Base-by-base conservation (phyloP, 2,113 vertebrate genomes). In the Monopterus albus region DNA sequence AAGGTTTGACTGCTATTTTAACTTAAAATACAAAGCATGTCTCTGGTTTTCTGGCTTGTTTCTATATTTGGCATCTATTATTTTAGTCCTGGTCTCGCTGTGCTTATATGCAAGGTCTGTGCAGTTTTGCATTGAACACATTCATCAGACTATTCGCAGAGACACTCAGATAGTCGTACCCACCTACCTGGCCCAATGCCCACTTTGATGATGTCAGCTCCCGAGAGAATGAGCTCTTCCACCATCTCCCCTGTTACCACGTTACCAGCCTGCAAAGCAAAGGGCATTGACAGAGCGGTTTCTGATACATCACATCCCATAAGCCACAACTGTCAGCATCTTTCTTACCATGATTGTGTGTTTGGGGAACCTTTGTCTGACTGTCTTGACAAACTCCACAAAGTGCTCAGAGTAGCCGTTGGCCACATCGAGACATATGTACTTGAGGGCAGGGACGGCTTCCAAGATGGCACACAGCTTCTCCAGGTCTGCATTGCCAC, bases 221-320 rank as follows among this genome's bases (percentile, higher is more conserved):
- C 97, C 0, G 96, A 94, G 52, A 99, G 94, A 88, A 98, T 96
- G 46, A 99, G 96, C 73, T 99, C 98, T 80, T 99, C 98, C 62
- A 99, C 97, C 98, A 99, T 99, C 91, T 99, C 98, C 45, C 98
- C 98, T 0, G 97, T 99, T 46, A 99, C 98, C 86, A 99, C 98
- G 2, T 99, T 99, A 23, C 98, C 98, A 64, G 97, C 98, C 98
- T 99, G 87, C 59, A 49, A 69, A 5, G 3, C 42, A 59, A 33
- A 53, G 20, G 43, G 35, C 15, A 7, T 35, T 5, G 53, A 25
- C 17, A 42, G 21, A n/a, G 36, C 15, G 35, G 6, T 42, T 43
- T 21, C 2, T 51, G 46, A n/a, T 9, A 17, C 50, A 21, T 2
- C 1, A 28, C 51, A 45, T 51, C n/a, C 4, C 6, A 25, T 14